Evolutionary conservation across 2,113 vertebrate genomes (phyloP).

Genomic region (Labrus mixtus): DNA sequence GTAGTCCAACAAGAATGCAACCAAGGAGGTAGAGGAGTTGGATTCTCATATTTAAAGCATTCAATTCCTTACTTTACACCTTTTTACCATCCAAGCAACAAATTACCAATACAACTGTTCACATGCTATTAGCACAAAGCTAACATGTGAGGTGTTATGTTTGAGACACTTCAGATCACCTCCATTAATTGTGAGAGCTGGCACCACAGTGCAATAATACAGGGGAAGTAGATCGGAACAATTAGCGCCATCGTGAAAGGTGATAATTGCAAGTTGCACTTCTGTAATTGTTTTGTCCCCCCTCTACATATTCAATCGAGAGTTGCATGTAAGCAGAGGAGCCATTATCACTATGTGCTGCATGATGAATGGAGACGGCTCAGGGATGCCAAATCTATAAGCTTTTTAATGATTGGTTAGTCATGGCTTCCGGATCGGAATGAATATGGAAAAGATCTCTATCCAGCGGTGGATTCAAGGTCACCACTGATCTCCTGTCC

Average conservation of each 20-base stretch:
- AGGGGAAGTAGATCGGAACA: constrained; percentile 1
- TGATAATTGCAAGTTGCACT: constrained; percentile 53
- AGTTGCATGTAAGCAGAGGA: constrained; percentile 42
- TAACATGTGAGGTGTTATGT: constrained; percentile 4
- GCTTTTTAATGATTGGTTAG: constrained; percentile 80
- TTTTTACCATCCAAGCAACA: constrained; percentile 3
- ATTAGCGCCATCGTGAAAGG: constrained; percentile 35
- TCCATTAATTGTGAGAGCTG: constrained; percentile 1
- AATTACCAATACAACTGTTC: constrained; percentile 6
- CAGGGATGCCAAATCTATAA: constrained; percentile 68
- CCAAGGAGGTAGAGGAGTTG: background rate
- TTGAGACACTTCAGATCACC: constrained; percentile 16
- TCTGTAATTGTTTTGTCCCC: constrained; percentile 16
- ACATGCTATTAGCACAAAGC: background rate
- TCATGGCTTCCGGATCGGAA: constrained; percentile 77
- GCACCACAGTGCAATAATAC: background rate
- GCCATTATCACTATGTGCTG: constrained; percentile 46
- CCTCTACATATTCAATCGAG: background rate
- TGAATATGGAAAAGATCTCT: constrained; percentile 80
- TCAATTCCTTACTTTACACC: background rate
- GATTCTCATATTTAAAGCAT: background rate
- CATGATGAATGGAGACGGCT: constrained; percentile 64
- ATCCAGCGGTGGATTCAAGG: constrained; percentile 72
- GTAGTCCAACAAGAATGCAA: background rate
- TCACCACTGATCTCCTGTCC: constrained; percentile 70